Conservation (phyloP, 2,113 vertebrate genomes). For the Arvicanthis niloticus region DNA sequence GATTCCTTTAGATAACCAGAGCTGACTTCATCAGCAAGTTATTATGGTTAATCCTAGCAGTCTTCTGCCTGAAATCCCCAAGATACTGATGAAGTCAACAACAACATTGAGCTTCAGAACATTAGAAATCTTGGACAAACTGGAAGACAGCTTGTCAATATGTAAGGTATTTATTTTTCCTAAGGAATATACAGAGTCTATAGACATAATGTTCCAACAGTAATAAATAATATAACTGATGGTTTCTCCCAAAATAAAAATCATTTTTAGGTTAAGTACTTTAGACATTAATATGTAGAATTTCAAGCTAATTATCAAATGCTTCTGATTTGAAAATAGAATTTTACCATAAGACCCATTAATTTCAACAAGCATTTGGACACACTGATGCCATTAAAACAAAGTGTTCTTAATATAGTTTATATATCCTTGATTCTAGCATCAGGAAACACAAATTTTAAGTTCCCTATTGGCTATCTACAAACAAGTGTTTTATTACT, state of each 20-base stretch:
- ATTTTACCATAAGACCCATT: neutral
- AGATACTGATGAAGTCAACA: neutral
- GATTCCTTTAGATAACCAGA: slow-evolving; percentile 57
- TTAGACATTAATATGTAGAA: neutral
- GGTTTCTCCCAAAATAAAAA: neutral
- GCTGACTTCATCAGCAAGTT: slow-evolving; percentile 52
- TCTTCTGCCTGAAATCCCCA: slow-evolving; percentile 52
- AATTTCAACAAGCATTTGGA: neutral
- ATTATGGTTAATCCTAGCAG: slow-evolving; percentile 53
- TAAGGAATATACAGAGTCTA: neutral
- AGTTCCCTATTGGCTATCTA: neutral
- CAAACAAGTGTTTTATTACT: neutral
- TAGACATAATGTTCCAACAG: neutral
- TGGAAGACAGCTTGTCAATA: slow-evolving; percentile 60
- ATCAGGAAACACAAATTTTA: neutral
- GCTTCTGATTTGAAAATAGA: neutral
- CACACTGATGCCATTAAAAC: neutral
- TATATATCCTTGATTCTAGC: neutral
- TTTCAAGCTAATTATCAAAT: neutral
- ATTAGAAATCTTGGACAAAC: neutral
- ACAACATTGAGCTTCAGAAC: slow-evolving; percentile 23
- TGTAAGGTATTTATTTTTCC: slow-evolving; percentile 51
- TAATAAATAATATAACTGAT: neutral
- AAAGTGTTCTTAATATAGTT: neutral
- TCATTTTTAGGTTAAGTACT: neutral